Evolutionary conservation across 2,113 vertebrate species (phyloP), one percentile per base, ranked within the genome.

Genomic region (Trichechus manatus): DNA sequence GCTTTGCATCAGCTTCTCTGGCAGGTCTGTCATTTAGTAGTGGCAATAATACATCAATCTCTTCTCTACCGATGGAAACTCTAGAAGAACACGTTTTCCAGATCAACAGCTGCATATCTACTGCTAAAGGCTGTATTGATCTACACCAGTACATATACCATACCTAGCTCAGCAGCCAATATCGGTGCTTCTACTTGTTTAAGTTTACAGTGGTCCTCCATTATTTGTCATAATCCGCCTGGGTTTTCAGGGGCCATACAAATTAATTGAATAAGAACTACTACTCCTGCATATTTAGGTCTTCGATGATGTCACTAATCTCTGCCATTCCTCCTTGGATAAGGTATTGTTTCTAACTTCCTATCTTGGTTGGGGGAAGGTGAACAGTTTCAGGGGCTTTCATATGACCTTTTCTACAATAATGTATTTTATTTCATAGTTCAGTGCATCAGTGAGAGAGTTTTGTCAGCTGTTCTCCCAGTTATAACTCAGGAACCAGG

Each of bases 31-130:
- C 9, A 90, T 74, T 95, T 92, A 36, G 64, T 39, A 47, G 79
- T 78, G 36, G 50, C 3, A n/a, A 10, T 9, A 91, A 36, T 95
- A 80, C 44, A 59, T 96, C 59, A 50, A 27, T 89, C 72, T 94
- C 63, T 8, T 75, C 3, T 4, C 59, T 72, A 66, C 5, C 83
- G 33, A 39, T 50, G 22, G 64, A 59, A 36, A 87, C 31, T 79
- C 61, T 81, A 72, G 74, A 87, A 33, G n/a, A 66, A 50, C 10
- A 81, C 22, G 36, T 22, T 50, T 94, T 5, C 53, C 39, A 77
- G 39, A 31, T 29, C 53, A 78, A 80, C 5, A 70, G 78, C 33
- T n/a, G 36, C 5, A 17, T 33, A 20, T 77, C 36, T 14, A 47
- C 79, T 36, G 31, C 44, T n/a, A 80, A 39, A 79, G 29, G 27